phyloP scores from a whole-genome alignment of 2,113 vertebrate species.

The Menidia beryllina region DNA sequence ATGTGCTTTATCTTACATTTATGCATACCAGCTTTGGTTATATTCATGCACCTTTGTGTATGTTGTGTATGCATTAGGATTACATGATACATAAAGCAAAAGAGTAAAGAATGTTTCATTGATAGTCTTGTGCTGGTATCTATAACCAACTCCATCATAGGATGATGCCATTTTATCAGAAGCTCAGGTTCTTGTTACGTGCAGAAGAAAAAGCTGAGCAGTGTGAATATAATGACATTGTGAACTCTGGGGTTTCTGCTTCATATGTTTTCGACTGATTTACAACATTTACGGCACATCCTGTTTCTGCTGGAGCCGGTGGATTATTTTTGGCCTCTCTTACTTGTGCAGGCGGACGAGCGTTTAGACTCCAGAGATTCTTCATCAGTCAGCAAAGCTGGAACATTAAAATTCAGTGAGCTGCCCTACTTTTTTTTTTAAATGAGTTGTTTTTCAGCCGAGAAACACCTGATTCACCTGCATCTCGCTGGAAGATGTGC shows the following conservation, averaged over 20 bases:
- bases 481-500: not conserved
- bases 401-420: not conserved
- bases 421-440: not conserved
- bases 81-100: conserved; percentile 19
- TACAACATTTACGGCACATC: conserved; percentile 27
- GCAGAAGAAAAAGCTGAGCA: not conserved
- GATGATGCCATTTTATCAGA: too few species aligned
- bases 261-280: conserved; percentile 22
- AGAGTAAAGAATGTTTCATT: conserved; percentile 21
- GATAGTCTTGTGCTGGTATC: conserved; percentile 1
- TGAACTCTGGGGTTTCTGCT: conserved; percentile 38
- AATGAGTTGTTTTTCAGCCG: not conserved
- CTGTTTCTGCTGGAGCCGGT: not conserved
- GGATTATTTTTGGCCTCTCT: not conserved
- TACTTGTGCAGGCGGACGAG: not conserved
- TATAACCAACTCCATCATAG: too few species aligned
- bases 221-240: conserved; percentile 9
- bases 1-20: conserved; percentile 50
- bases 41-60: conserved; percentile 26
- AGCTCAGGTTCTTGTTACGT: too few species aligned
- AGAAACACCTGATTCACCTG: not conserved
- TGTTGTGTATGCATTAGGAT: conserved; percentile 5
- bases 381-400: not conserved
- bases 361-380: too few species aligned
- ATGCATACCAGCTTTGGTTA: conserved; percentile 49